Evolutionary conservation across 2,888 invertebrate species (phyloP), one percentile per base, ranked within the genome.

Genomic region (Hedychridium roseum): DNA sequence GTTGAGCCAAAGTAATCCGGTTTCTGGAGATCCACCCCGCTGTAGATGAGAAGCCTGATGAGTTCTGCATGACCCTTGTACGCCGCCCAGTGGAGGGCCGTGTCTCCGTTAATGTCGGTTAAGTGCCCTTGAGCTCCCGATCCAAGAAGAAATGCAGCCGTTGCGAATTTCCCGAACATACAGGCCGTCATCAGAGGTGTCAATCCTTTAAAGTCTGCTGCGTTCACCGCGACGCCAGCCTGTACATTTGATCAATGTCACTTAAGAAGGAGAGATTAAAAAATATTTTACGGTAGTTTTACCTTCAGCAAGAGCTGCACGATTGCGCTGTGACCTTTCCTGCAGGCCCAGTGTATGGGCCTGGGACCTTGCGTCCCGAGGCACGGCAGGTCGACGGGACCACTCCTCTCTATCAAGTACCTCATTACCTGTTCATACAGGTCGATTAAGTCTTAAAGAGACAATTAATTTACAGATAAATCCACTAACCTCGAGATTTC

Each of bases 311-410:
- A 71, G 40, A 84, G 76, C 80, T 95, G 94, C 3, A 94, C 94
- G 12, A 94, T 88, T 0, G 92, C 91, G 0, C 94, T 90, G 73
- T 95, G 94, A 0, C 95, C 95, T 76, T 95, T 94, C 27, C 94
- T 85, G 71, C 94, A 94, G 0, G 95, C 94, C 95, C 95, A 95
- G 74, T 96, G 95, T 55, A 95, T 92, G 1, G 95, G 95, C 17
- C 91, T 84, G 0, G 94, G 94, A 1, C 94, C 94, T 81, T 93
- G 90, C 1, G 91, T 92, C 36, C 94, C 93, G 37, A 92, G 82
- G 66, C 94, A 94, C 0, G 93, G 89, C 28, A 93, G 83, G 79
- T 95, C 92, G 3, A 94, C 87, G 0, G 92, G 92, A 2, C 91
- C 91, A 16, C 87, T 89, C 41, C 90, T 82, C 72, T 94, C 93